These are phyloP conservation scores for Nemopilema nomurai DNA, from an alignment of 30 jellyfish, hydroid and myxozoan genomes.

Conservation along the genomic window DNA sequence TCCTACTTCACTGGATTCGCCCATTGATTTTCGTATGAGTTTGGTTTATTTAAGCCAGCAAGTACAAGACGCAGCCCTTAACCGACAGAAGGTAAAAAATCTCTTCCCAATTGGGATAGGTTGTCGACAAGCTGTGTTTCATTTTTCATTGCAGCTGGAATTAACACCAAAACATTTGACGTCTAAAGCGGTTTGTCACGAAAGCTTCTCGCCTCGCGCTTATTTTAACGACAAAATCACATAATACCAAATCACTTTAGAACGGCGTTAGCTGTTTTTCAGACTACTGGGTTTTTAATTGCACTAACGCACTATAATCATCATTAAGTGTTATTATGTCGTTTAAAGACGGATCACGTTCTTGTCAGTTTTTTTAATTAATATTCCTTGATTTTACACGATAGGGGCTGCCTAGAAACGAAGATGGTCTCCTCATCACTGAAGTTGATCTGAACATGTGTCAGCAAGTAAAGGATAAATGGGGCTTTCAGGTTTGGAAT, in stretches of 20 bases:
- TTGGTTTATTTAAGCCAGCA: no score
- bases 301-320: background rate
- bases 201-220: background rate
- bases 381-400: background rate
- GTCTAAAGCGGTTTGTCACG: no score
- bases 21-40: no score
- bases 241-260: background rate
- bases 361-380: background rate
- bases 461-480: conserved; percentile 88
- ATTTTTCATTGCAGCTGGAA: no score
- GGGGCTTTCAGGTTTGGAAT: conserved; percentile 92
- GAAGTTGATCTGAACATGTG: conserved; percentile 91
- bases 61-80: no score
- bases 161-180: no score
- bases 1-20: no score
- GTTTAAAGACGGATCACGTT: no score
- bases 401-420: conserved; percentile 88
- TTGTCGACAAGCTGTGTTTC: no score
- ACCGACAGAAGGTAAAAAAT: no score
- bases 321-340: no score
- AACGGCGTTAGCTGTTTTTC: background rate
- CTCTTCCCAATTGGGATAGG: no score
- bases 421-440: conserved; percentile 90
- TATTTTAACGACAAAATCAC: background rate
- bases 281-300: background rate